A percentile compares a stretch with the other conserved stretches of the same genome.
These are phyloP conservation scores for Epirrhoe tristata DNA, from an alignment of 2,888 invertebrate genomes.

Conservation along the genomic window DNA sequence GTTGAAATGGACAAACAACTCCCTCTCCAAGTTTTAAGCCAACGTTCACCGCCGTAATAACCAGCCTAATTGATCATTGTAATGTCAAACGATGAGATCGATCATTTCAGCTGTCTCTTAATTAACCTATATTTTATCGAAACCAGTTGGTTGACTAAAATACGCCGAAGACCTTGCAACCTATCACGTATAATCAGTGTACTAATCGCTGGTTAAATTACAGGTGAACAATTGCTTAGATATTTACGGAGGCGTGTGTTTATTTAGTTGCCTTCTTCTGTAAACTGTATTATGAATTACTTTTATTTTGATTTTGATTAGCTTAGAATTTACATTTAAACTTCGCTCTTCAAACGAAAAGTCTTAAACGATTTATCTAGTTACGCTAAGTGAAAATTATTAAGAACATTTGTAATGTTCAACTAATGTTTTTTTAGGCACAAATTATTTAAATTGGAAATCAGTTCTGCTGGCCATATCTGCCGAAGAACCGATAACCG, in stretches of 20 bases:
- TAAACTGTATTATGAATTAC: conserved; percentile 24
- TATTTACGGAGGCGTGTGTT: conserved; percentile 39
- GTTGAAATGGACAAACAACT: conserved; percentile 52
- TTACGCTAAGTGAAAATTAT: not conserved
- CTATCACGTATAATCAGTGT: too few species aligned
- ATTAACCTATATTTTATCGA: too few species aligned
- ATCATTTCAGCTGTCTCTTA: too few species aligned
- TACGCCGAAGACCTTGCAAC: too few species aligned
- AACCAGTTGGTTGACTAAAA: too few species aligned
- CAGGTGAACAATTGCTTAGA: conserved; percentile 29
- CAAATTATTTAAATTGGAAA: too few species aligned
- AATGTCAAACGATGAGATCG: too few species aligned
- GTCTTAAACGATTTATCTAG: not conserved
- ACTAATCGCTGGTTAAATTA: not conserved
- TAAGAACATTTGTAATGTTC: not conserved
- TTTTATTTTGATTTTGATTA: conserved; percentile 1
- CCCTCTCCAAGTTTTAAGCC: conserved; percentile 41
- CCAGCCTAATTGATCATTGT: not conserved
- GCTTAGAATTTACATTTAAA: not conserved
- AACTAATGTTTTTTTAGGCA: not conserved
- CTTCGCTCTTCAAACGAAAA: not conserved
- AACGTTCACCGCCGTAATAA: not conserved
- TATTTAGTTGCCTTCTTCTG: conserved; percentile 29
- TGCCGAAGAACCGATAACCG: too few species aligned
- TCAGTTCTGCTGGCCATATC: too few species aligned